Evolutionary conservation across 2,888 invertebrate species (phyloP), one percentile per base, ranked within the genome.

Genomic region (Rotaria macrura): DNA sequence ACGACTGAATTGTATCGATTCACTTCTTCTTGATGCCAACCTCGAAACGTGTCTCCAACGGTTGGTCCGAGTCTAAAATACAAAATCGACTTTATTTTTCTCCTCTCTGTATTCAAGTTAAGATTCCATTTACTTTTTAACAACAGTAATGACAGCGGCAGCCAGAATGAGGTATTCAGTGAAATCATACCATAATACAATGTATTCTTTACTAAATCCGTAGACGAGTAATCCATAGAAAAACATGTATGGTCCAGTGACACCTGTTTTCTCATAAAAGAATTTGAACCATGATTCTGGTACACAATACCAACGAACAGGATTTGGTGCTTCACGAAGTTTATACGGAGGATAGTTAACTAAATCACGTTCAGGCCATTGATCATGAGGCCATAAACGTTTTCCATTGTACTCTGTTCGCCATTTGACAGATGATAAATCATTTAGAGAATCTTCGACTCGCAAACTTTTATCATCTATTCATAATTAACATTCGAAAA

Each of bases 251-350:
- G 97, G 96, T 43, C 98, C 94, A 88, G 94, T 93, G 40, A 93
- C 94, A 87, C 94, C 94, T 88, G 97, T 97, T 92, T 97, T 97
- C 88, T 94, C 93, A 91, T 99, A 96, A 92, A 99, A 95, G 89
- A 95, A 93, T 88, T 94, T 93, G 92, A 97, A 98, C 96, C 96
- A 98, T 92, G 95, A 94, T 89, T 97, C 96, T 74, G 98, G 98
- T 88, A 99, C 89, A 90, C 97, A 95, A 83, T 95, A 95, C 89
- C 96, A 91, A 85, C 97, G 94, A 86, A 95, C 95, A 88, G 91
- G 92, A 87, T 94, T 94, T 38, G 95, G 94, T 88, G 93, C 92
- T 87, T 93, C 93, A 34, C 92, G 92, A 88, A 95, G 93, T 85
- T 93, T 91, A 2, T 93, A 94, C 84, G 94, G 93, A 40, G 95